These are phyloP conservation scores for Nipponia nippon DNA, from an alignment of 2,113 vertebrate species.

Conservation along the genomic window DNA sequence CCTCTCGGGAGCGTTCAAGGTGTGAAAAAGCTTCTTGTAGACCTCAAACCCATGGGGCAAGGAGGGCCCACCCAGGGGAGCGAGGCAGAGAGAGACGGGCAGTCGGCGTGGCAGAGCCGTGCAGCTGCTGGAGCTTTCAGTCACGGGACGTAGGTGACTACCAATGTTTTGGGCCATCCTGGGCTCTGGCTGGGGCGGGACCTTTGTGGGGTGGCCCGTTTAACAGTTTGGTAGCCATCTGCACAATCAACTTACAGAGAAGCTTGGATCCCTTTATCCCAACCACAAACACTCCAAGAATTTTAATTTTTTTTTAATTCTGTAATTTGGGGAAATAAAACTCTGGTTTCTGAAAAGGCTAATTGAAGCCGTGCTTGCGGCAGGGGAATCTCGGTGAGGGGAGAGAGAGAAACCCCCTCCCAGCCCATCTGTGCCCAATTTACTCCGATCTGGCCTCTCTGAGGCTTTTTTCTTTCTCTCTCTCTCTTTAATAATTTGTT, in stretches of 20 bases:
- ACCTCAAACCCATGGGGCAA: background rate
- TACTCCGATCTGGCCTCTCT: conserved; percentile 80
- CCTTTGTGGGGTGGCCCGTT: conserved; percentile 30
- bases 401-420: conserved; percentile 63
- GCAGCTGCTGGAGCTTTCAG: background rate
- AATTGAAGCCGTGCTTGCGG: conserved; percentile 77
- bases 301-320: conserved; percentile 74
- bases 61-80: background rate
- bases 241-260: conserved; percentile 9
- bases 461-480: conserved; percentile 17
- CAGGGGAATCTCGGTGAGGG: conserved; percentile 69
- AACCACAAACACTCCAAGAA: conserved; percentile 68
- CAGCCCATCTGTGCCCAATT: conserved; percentile 95
- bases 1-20: background rate
- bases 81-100: background rate
- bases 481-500: conserved; percentile 86
- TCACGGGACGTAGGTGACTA: background rate
- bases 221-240: conserved; percentile 66
- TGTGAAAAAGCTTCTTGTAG: background rate
- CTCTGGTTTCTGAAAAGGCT: conserved; percentile 67
- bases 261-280: conserved; percentile 59
- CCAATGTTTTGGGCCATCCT: background rate
- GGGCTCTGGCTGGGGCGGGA: background rate
- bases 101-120: background rate
- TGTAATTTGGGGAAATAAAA: conserved; percentile 74